These are phyloP conservation scores for Micromesistius poutassou DNA, from an alignment of 2,797 vertebrate species.

Conservation along the genomic window DNA sequence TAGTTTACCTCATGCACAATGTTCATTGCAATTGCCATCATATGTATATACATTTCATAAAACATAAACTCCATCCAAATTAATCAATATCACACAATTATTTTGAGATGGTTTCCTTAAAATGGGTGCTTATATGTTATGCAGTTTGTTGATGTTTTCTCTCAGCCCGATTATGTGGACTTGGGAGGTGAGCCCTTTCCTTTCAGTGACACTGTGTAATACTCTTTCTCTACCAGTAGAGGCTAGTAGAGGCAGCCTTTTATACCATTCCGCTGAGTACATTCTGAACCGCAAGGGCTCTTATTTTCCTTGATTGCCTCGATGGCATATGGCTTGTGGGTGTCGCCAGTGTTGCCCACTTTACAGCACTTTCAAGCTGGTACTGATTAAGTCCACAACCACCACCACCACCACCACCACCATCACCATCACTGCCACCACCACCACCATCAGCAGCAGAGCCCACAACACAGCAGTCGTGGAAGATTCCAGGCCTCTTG, in stretches of 20 bases:
- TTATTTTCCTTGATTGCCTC: too few relatives aligned
- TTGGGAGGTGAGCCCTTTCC: neutral
- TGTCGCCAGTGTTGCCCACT: neutral
- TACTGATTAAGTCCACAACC: too few relatives aligned
- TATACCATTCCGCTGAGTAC: neutral
- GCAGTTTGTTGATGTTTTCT: neutral
- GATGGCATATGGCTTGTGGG: neutral
- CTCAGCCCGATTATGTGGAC: neutral
- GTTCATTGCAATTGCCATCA: neutral
- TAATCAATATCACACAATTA: neutral
- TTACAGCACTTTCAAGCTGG: neutral
- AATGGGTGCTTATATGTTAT: neutral
- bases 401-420: neutral
- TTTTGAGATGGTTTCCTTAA: neutral
- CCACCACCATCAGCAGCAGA: neutral
- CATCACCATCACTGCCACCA: neutral
- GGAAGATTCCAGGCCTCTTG: neutral
- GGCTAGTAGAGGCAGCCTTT: neutral
- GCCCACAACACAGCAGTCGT: neutral
- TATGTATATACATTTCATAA: neutral
- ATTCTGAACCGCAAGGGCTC: too few relatives aligned
- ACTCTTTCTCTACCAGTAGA: neutral
- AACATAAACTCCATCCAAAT: neutral
- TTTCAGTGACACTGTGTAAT: neutral
- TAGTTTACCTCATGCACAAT: neutral